Evolutionary conservation across 2,888 invertebrate genomes (phyloP).

Genomic region (Pedicia rivosa): DNA sequence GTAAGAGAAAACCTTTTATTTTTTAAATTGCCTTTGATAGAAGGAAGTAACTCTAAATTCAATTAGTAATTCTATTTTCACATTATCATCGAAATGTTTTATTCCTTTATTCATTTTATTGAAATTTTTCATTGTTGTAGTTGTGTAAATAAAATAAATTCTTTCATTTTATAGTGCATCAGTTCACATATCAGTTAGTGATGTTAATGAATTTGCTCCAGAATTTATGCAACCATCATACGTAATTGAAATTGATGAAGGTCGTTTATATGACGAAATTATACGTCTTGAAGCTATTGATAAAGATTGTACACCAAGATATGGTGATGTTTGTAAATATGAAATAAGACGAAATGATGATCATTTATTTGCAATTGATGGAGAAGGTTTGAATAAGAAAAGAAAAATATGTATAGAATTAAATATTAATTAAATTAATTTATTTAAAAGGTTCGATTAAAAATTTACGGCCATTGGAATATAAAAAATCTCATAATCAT

Average conservation of each 20-base stretch:
- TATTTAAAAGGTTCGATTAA: no score
- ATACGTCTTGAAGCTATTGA: slow-evolving; percentile 85
- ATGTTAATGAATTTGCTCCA: slow-evolving; percentile 92
- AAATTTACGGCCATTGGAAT: slow-evolving; percentile 86
- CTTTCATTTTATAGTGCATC: slow-evolving; percentile 49
- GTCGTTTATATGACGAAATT: slow-evolving; percentile 76
- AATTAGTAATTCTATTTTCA: no score
- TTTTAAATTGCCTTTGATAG: not conserved
- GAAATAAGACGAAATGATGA: slow-evolving; percentile 86
- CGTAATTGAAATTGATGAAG: slow-evolving; percentile 75
- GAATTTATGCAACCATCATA: slow-evolving; percentile 83
- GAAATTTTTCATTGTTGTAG: no score
- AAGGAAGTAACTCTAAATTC: not conserved
- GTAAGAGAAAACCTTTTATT: slow-evolving; percentile 33
- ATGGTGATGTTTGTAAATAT: slow-evolving; percentile 94
- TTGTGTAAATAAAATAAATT: slow-evolving; percentile 9
- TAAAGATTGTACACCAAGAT: slow-evolving; percentile 84
- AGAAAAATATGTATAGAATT: no score
- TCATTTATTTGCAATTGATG: slow-evolving; percentile 80
- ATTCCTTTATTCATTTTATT: no score
- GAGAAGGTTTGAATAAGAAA: slow-evolving; percentile 89
- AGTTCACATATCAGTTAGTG: slow-evolving; percentile 86
- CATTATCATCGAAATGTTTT: no score
- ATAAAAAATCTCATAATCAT: slow-evolving; percentile 86
- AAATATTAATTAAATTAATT: no score